Percentiles rank a stretch among this genome's conserved stretches.
These are phyloP conservation scores for Aspidapion aeneum DNA, from an alignment of 2,888 invertebrate genomes.

Conservation along the genomic window DNA sequence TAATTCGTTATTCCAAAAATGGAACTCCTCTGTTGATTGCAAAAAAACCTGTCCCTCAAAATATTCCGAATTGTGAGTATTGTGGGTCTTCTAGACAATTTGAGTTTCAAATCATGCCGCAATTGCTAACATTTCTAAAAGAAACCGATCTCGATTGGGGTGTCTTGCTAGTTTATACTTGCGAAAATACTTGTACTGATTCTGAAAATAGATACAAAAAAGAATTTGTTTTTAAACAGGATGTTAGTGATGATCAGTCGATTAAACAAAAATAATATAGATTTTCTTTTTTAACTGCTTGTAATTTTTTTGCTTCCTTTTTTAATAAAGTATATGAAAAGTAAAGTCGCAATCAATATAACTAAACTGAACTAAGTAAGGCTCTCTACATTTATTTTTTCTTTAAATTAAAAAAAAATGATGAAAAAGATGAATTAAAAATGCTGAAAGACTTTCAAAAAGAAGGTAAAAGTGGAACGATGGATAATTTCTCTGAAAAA, in stretches of 20 bases:
- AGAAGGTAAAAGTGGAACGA: conserved; percentile 57
- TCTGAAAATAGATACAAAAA: conserved; percentile 58
- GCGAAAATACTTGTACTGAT: conserved; percentile 67
- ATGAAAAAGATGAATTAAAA: conserved; percentile 54
- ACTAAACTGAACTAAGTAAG: too few species aligned
- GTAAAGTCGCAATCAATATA: too few species aligned
- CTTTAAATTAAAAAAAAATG: conserved; percentile 38
- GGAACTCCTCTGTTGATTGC: conserved; percentile 86
- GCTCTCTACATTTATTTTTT: too few species aligned
- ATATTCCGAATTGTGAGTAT: conserved; percentile 68
- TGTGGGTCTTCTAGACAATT: conserved; percentile 78
- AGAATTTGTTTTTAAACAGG: conserved; percentile 86
- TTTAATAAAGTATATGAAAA: too few species aligned
- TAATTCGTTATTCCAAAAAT: conserved; percentile 71
- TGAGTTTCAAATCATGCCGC: conserved; percentile 74
- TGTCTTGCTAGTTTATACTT: conserved; percentile 80
- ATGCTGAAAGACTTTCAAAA: conserved; percentile 39
- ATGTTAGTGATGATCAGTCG: conserved; percentile 50
- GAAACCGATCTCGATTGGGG: conserved; percentile 79
- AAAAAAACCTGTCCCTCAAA: conserved; percentile 49
- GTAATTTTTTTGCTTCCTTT: too few species aligned
- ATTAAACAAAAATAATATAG: too few species aligned
- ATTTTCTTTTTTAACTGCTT: too few species aligned
- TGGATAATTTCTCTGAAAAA: conserved; percentile 59
- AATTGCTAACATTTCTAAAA: conserved; percentile 43